Evolutionary conservation across 2,888 invertebrate species (phyloP).

Genomic region (Scaptomyza tumidula): DNA sequence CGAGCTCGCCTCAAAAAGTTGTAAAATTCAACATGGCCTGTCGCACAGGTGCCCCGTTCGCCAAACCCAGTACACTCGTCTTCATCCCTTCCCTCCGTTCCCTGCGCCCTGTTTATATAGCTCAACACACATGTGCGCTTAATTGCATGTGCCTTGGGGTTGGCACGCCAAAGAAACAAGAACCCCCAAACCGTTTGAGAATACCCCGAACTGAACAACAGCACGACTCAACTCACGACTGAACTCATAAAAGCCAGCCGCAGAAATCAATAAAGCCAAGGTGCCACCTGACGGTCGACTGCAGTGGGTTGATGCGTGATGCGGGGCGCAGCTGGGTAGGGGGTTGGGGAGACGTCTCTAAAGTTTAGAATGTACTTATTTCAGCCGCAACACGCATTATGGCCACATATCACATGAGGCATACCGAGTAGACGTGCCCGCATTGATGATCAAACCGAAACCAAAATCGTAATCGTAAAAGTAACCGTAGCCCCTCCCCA

Average conservation of each 20-base stretch:
- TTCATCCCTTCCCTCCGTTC: not conserved
- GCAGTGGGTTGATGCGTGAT: not conserved
- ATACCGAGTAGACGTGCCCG: conserved; percentile 49
- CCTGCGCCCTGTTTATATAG: conserved; percentile 4
- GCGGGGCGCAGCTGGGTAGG: not conserved
- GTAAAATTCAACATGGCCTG: conserved; percentile 76
- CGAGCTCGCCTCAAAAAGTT: conserved; percentile 74
- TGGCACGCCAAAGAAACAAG: conserved; percentile 47
- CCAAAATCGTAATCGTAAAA: conserved; percentile 12
- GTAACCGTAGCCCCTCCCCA: conserved; percentile 9
- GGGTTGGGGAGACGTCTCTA: conserved; percentile 22
- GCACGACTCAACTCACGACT: conserved; percentile 26
- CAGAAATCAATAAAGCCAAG: conserved; percentile 82
- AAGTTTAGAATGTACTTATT: conserved; percentile 72
- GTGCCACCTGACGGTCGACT: conserved; percentile 65
- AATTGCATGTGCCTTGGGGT: conserved; percentile 79
- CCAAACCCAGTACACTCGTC: not conserved
- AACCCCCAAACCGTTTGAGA: conserved; percentile 17
- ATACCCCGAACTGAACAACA: conserved; percentile 16
- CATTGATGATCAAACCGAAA: conserved; percentile 54
- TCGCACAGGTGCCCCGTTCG: conserved; percentile 66
- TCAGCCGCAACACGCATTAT: conserved; percentile 72
- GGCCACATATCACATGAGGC: conserved; percentile 68
- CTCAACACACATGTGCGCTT: conserved; percentile 79
- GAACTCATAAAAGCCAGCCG: conserved; percentile 78